These are phyloP conservation scores for Crepidodera aurea DNA, from an alignment of 2,888 invertebrate genomes.

Conservation along the genomic window DNA sequence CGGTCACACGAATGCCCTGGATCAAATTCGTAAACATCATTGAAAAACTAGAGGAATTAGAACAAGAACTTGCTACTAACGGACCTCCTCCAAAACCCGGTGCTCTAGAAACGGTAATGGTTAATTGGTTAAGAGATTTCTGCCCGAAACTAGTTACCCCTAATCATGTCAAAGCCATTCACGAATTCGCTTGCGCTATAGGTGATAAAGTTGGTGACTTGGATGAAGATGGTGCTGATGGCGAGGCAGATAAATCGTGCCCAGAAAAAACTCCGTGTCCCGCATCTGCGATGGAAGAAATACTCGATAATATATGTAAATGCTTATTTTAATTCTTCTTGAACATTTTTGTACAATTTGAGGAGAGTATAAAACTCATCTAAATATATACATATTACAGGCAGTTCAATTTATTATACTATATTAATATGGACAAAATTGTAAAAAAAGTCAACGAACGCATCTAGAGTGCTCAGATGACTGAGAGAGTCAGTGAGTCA, in stretches of 20 bases:
- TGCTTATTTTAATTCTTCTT: no score
- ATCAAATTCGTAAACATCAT: not conserved
- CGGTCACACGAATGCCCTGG: not conserved
- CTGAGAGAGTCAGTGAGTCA: no score
- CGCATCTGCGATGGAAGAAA: no score
- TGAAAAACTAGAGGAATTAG: not conserved
- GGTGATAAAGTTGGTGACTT: not conserved
- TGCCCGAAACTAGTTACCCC: not conserved
- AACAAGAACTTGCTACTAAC: not conserved
- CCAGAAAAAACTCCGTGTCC: not conserved
- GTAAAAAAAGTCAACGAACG: no score
- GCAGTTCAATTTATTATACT: no score
- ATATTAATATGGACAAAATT: no score
- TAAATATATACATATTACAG: no score
- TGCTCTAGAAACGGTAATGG: conserved; percentile 1
- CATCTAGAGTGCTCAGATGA: no score
- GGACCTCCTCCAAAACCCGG: not conserved
- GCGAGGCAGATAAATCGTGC: not conserved
- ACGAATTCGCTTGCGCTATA: conserved; percentile 8
- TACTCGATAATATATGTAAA: no score
- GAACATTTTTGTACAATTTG: no score
- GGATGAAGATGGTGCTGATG: not conserved
- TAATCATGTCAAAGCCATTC: not conserved
- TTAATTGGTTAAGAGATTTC: not conserved
- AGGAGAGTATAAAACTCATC: no score